Evolutionary conservation across 2,797 vertebrate genomes (phyloP), one percentile per base, ranked within the genome.

Genomic region (Odontamblyopus rebecca): DNA sequence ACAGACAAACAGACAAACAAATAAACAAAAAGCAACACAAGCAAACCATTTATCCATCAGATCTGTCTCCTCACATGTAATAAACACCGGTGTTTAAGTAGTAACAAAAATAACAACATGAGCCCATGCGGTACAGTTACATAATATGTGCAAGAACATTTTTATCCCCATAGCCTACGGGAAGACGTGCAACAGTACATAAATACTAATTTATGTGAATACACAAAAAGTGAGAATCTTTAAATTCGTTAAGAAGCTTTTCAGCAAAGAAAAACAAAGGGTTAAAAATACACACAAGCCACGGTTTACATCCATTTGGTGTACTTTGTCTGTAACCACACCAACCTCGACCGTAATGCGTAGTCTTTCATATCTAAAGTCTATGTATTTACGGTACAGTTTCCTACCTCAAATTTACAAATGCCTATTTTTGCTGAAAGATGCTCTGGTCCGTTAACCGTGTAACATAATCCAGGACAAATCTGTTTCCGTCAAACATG

Each of bases 51-150:
- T 67, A 74, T 66, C 68, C 76, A 78, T 79, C 68, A 44, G 53
- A 69, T 84, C 70, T 76, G 77, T 68, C 67, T 32, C 44, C 69
- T 41, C 69, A 56, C 76, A 8, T 50, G 71, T 51, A 60, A 57
- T 3, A 68, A 74, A 77, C 70, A 73, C 71, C 67, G 26, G 71
- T 44, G 32, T 68, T 67, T 60, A 30, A 73, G 74, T 44, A 84
- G 63, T 68, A 86, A 82, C 87, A 68, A 73, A 89, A 88, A 90
- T 84, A 88, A 89, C 82, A 87, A 85, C 82, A 89, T 44, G 76
- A 83, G 76, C 85, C 88, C 89, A 88, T 85, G 83, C 74, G 73
- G 53, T 75, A 11, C 19, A 11, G 73, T 89, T 89, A 81, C 84
- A 89, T 88, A 89, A 91, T 41, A 16, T 54, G 73, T 86, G 77